These are phyloP conservation scores for Aramus guarauna DNA, from an alignment of 2,113 vertebrate species.

Conservation along the genomic window DNA sequence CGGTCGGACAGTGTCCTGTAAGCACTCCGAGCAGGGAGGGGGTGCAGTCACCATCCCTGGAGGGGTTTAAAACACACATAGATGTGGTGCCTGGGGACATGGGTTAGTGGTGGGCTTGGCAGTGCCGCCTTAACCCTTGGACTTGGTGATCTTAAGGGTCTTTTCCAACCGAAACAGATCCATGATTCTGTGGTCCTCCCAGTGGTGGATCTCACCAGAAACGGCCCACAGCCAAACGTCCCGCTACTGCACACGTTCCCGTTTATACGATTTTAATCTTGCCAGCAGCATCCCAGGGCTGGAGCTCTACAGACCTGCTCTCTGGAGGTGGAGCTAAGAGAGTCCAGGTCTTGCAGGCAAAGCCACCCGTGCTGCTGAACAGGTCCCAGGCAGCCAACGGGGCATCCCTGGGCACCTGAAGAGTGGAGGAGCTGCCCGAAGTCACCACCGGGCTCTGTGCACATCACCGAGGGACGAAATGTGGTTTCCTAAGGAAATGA, in stretches of 20 bases:
- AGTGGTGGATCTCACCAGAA: neutral
- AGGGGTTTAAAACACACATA: too few species aligned
- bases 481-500: neutral
- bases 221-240: fast-evolving
- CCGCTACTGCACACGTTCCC: neutral
- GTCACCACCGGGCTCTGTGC: fast-evolving
- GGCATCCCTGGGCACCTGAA: neutral
- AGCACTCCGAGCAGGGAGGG: too few species aligned
- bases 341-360: neutral
- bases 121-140: too few species aligned
- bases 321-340: too few species aligned
- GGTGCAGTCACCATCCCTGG: too few species aligned
- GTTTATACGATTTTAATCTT: neutral
- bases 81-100: too few species aligned
- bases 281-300: neutral
- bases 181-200: too few species aligned
- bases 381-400: neutral
- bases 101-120: too few species aligned
- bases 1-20: too few species aligned
- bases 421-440: neutral
- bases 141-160: too few species aligned
- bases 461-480: fast-evolving
- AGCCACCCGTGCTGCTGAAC: neutral
- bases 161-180: too few species aligned
- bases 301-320: neutral